Evolutionary conservation across 2,797 vertebrate species (phyloP), one percentile per base, ranked within the genome.

Genomic region (Pyrocephalus nanus): DNA sequence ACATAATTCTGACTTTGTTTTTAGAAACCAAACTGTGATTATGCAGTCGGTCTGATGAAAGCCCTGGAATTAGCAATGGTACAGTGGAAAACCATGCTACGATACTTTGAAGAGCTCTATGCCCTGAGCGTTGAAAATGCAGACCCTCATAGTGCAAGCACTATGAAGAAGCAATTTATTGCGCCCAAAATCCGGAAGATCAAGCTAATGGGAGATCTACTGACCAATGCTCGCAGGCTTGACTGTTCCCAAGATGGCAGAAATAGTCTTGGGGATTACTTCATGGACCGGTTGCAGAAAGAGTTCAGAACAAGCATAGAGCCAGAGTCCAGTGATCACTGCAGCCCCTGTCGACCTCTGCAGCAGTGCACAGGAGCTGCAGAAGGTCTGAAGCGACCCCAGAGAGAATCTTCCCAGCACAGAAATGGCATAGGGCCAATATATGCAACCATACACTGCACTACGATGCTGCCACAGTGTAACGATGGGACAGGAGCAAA

Each of bases 71-170:
- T 98, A 60, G 92, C 97, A 64, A 95, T 97, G 84, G 69, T 86
- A 53, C 97, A 98, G 64, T 98, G 98, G 97, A 98, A 97, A 95
- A 98, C 97, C 21, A 92, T 98, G 89, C 95, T 93, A 34, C 89
- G 86, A 2, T 95, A 97, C 85, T 96, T 98, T 96, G 95, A 98
- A 75, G 98, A 98, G 95, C 95, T 98, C 78, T 98, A 91, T 81
- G 95, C 96, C 67, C 74, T 98, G 76, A 97, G 98, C 67, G 92
- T 95, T 26, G 96, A 96, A 84, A 95, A 95, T 38, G 87, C 84
- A 58, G 97, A 97, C 57, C 97, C 96, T 81, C 95, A 96, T 8
- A 97, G 95, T 0, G 96, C 96, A 77, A 97, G 95, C 91, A 97
- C 95, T 40, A 96, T 98, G 88, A 98, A 98, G 94, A 97, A 97